These are phyloP conservation scores for Pipistrellus nathusii DNA, from an alignment of 2,797 vertebrate genomes.

Conservation along the genomic window DNA sequence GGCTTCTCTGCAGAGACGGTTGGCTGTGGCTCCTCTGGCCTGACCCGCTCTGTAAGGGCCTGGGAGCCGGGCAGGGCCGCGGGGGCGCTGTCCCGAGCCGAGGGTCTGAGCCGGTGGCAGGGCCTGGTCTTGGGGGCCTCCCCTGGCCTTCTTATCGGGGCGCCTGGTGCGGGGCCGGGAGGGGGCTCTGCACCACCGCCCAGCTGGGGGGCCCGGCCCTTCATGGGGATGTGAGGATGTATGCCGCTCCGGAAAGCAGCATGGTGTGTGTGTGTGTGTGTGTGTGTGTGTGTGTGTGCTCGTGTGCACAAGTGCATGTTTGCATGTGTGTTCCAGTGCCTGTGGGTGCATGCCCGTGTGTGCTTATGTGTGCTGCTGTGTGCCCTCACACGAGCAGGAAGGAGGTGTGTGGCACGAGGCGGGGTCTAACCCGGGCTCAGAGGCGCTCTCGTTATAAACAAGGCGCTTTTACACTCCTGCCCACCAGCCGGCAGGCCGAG, in stretches of 20 bases:
- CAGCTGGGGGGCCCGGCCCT: neutral
- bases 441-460: constrained; percentile 54
- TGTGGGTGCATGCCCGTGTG: neutral
- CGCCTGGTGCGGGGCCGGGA: neutral
- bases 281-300: neutral
- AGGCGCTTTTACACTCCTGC: constrained; percentile 38
- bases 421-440: neutral
- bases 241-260: neutral
- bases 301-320: neutral
- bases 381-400: neutral
- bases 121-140: neutral
- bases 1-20: neutral
- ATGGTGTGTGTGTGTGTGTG: too few relatives aligned
- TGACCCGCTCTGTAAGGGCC: neutral
- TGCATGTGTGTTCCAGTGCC: neutral
- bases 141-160: neutral
- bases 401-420: neutral
- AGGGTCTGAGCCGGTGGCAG: neutral
- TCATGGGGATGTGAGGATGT: neutral
- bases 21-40: neutral
- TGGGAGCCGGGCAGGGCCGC: neutral
- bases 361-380: neutral
- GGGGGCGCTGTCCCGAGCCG: neutral
- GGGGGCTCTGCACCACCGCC: neutral
- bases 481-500: constrained; percentile 35